Conservation (phyloP, 2,888 invertebrate genomes). For the Drosophila limbata region DNA sequence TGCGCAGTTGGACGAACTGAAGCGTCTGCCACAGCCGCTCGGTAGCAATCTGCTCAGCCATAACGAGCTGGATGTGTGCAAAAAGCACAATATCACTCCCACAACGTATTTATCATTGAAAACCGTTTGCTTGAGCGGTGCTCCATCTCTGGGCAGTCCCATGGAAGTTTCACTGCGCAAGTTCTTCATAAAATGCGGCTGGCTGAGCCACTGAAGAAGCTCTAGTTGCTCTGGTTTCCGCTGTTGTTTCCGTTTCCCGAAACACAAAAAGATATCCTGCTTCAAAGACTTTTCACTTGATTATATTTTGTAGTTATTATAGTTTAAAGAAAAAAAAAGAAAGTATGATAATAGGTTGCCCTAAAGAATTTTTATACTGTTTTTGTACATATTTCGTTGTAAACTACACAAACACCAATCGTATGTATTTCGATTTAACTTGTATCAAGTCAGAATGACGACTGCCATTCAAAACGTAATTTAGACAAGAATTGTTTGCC, state of each 20-base stretch:
- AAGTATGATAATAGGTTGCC: conserved; percentile 43
- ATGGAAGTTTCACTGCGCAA: conserved; percentile 86
- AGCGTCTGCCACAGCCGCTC: conserved; percentile 80
- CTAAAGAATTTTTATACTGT: conserved; percentile 38
- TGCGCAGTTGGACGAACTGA: conserved; percentile 83
- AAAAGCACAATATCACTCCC: conserved; percentile 92
- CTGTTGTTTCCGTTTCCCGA: conserved; percentile 15
- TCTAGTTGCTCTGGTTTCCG: not conserved
- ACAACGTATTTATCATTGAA: conserved; percentile 96
- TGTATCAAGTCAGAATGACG: conserved; percentile 65
- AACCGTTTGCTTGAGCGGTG: conserved; percentile 90
- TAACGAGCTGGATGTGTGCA: conserved; percentile 91
- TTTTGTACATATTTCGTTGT: conserved; percentile 45
- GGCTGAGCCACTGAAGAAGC: conserved; percentile 83
- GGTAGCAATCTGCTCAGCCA: conserved; percentile 88
- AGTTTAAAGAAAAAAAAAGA: conserved; percentile 52
- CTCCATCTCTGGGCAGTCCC: conserved; percentile 76
- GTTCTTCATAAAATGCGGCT: conserved; percentile 85
- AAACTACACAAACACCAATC: conserved; percentile 45
- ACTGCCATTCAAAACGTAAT: conserved; percentile 22
- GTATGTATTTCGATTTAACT: conserved; percentile 52
- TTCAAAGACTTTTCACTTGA: conserved; percentile 63
- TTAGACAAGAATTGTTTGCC: conserved; percentile 8
- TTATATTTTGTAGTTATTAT: conserved; percentile 53
- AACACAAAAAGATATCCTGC: conserved; percentile 35